Evolutionary conservation across 2,888 invertebrate species (phyloP), one percentile per base, ranked within the genome.

Genomic region (Holacanthella duospinosa): DNA sequence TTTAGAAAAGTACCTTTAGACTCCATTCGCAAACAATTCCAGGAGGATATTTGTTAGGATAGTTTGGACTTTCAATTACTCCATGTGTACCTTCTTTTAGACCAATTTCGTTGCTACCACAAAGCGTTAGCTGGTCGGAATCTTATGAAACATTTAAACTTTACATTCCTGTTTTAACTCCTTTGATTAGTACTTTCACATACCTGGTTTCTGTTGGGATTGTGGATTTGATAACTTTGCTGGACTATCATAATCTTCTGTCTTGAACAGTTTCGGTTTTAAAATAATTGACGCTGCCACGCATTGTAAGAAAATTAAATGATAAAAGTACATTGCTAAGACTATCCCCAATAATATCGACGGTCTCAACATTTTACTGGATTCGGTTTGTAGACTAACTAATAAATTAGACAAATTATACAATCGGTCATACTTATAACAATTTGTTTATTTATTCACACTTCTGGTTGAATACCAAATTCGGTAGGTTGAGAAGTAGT

Each of bases 81-180:
- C 58, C 58, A 29, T 58, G 58, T n/a, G 6, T 9, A 6, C 58
- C 58, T 6, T 43, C 29, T 24, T 58, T 58, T 3, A 58, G 3
- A 4, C 25, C 58, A 29, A 29, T 6, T 29, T 21, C 6, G 2
- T 9, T 58, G 4, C 24, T 36, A 6, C 58, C 58, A 24, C 58
- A 58, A n/a, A 26, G 55, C 48, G 6, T 48, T 48, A 4, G 21
- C 4, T 48, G 6, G 19, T 48, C 21, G 6, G 21, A 21, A 21
- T 21, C 48, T 21, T 4, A n/a, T 36, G 48, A 48, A 9, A n/a
- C 12, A 48, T 21, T 21, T 36, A 16, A 36, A 36, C 36, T 36
- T 9, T 36, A 6, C 36, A 36, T 16, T 9, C 36, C 16, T 36
- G 36, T 16, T n/a, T n/a, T n/a, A n/a, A n/a, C n/a, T n/a, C n/a